These are phyloP conservation scores for Acrobeloides nanus DNA, from an alignment of 2,888 invertebrate genomes.

Conservation along the genomic window DNA sequence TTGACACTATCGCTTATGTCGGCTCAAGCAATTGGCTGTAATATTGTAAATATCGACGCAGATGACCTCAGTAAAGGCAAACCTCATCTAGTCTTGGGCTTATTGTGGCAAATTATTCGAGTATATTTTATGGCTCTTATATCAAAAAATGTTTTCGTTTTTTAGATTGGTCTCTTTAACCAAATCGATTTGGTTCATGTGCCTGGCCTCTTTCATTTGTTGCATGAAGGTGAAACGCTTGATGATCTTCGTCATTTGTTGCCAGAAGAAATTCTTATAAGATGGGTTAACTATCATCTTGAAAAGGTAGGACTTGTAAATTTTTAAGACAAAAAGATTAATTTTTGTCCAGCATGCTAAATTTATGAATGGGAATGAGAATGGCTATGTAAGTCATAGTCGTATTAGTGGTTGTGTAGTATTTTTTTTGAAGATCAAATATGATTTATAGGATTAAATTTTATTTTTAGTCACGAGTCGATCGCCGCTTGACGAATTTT, in stretches of 20 bases:
- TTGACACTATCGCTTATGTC: conserved; percentile 87
- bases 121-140: too few species aligned
- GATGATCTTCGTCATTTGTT: conserved; percentile 89
- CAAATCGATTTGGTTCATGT: conserved; percentile 95
- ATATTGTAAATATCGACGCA: conserved; percentile 60
- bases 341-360: too few species aligned
- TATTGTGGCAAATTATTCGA: conserved; percentile 97
- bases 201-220: conserved; percentile 82
- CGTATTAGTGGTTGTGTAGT: too few species aligned
- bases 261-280: conserved; percentile 86
- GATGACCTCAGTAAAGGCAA: conserved; percentile 85
- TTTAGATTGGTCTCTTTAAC: conserved; percentile 85
- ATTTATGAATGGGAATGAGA: too few species aligned
- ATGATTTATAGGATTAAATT: too few species aligned
- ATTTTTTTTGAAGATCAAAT: too few species aligned
- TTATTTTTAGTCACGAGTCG: too few species aligned
- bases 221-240: conserved; percentile 76
- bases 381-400: too few species aligned
- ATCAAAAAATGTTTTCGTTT: too few species aligned
- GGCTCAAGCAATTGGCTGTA: conserved; percentile 80
- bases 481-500: conserved; percentile 50
- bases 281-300: conserved; percentile 98
- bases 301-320: conserved; percentile 64
- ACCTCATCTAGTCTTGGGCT: conserved; percentile 87
- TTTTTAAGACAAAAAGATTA: too few species aligned